These are phyloP conservation scores for Danionella cerebrum DNA, from an alignment of 2,113 vertebrate species.

Conservation along the genomic window DNA sequence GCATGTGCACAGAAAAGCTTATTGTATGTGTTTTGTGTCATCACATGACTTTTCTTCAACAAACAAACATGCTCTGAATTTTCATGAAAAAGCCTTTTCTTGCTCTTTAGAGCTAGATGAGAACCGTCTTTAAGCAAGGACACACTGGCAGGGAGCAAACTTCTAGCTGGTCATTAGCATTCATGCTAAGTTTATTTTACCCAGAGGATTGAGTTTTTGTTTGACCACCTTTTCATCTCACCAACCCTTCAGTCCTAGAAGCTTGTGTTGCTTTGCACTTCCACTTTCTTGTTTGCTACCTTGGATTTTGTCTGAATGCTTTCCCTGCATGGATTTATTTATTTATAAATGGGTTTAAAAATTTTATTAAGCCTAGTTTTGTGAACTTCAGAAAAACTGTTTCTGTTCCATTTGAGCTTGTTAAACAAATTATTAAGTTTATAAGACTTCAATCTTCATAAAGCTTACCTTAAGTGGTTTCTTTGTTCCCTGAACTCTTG, in stretches of 20 bases:
- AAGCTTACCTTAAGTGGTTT: too few species aligned
- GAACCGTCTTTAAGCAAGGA: not conserved
- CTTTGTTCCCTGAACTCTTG: not conserved
- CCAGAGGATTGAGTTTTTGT: not conserved
- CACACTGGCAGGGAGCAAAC: not conserved
- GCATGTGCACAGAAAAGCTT: not conserved
- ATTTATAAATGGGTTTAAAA: not conserved
- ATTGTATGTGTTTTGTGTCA: not conserved
- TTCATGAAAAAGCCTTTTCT: not conserved
- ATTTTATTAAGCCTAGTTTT: not conserved
- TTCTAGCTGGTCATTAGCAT: not conserved
- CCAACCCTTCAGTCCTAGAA: slow-evolving; percentile 25
- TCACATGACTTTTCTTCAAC: slow-evolving; percentile 41
- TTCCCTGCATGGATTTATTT: slow-evolving; percentile 14
- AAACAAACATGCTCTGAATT: not conserved
- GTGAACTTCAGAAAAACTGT: too few species aligned
- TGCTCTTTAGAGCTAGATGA: not conserved
- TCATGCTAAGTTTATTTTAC: not conserved
- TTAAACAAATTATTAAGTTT: too few species aligned
- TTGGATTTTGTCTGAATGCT: slow-evolving; percentile 22
- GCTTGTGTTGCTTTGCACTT: slow-evolving; percentile 35
- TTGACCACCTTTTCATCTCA: not conserved
- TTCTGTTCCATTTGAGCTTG: too few species aligned
- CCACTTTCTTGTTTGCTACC: slow-evolving; percentile 52
- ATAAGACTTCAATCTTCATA: too few species aligned